Base-by-base conservation (phyloP, 1,140 invertebrate genomes). In the Chionoecetes opilio region DNA sequence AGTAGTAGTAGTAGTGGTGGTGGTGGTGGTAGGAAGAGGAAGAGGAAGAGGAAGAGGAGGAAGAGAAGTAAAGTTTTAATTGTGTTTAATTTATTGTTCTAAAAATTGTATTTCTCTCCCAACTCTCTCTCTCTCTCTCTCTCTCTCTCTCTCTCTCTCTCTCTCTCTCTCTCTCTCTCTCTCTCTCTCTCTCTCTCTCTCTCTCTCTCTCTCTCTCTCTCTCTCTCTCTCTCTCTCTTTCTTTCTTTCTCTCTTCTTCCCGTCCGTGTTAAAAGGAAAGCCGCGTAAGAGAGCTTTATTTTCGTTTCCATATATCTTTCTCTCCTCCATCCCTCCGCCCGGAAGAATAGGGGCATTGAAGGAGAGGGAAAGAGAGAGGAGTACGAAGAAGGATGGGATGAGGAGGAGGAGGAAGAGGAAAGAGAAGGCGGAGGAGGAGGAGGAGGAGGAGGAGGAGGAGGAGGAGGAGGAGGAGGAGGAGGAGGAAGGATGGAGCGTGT, bases 191-290 rank as follows among this genome's bases (percentile, higher is more conserved):
- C 82, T 85, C 82, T 85, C 85, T 87, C 85, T 87, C 85, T 87
- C 85, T 35, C 31, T 34, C 85, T 87, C 86, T 87, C 85, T 87
- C 86, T 87, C 86, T 87, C 86, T 87, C 86, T 87, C 86, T 87
- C 86, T 87, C 86, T 87, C 86, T 87, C 86, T 87, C 86, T 87
- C 86, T 87, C 86, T 87, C 86, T 87, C 86, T 87, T 32, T 37
- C 85, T 37, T 32, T 37, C 85, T 87, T 32, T 37, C 85, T 37
- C 32, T 75, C 63, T 75, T 26, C n/a, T 26, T 75, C 63, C n/a
- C 63, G 5, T n/a, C n/a, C 21, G 5, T n/a, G 5, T n/a, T 75
- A 75, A 75, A 75, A 75, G 63, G 63, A 75, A 75, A 75, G 63
- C 26, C 63, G 63, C 63, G 63, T 75, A 75, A 75, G 63, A n/a